Evolutionary conservation across 2,113 vertebrate species (phyloP), one percentile per base, ranked within the genome.

Genomic region (Esox niger): DNA sequence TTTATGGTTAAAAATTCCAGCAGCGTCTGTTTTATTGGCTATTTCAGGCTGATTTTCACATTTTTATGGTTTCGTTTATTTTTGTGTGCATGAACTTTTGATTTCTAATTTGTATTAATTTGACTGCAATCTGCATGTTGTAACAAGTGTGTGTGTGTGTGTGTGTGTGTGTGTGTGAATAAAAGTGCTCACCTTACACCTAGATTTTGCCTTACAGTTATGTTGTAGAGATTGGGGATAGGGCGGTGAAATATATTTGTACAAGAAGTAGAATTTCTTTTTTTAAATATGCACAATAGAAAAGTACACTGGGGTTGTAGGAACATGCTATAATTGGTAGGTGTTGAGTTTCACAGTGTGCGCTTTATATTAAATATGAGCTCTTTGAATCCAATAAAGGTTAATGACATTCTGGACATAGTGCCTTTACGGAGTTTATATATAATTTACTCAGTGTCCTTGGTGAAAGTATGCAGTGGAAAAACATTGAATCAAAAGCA

Each of bases 161-260:
- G n/a, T n/a, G n/a, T n/a, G 86, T 80, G 79, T n/a, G 68, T 85
- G 83, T 82, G n/a, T n/a, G 86, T 80, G 79, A 91, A 91, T 92
- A 90, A 91, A 92, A 84, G 71, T 88, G 79, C 79, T 89, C 87
- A 84, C 81, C 74, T 70, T 81, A 23, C 68, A 9, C 35, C 56
- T 35, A 11, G 5, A 2, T 6, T 70, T 46, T 55, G 0, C 69
- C 10, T 58, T 27, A 10, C 30, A 17, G 71, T 67, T 69, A 4
- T 29, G 4, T 70, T 61, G 21, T 55, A 27, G 17, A 49, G 26
- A 25, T 33, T 17, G 30, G 23, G 2, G 21, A 15, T n/a, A 21
- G 13, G 25, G 15, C 35, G 11, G 55, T 46, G 17, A 9, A 52
- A 52, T 52, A 9, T 52, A 15, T 52, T 17, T n/a, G 10, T 52